Evolutionary conservation across 2,888 invertebrate genomes (phyloP).

Genomic region (Trichopoda pennipes): DNA sequence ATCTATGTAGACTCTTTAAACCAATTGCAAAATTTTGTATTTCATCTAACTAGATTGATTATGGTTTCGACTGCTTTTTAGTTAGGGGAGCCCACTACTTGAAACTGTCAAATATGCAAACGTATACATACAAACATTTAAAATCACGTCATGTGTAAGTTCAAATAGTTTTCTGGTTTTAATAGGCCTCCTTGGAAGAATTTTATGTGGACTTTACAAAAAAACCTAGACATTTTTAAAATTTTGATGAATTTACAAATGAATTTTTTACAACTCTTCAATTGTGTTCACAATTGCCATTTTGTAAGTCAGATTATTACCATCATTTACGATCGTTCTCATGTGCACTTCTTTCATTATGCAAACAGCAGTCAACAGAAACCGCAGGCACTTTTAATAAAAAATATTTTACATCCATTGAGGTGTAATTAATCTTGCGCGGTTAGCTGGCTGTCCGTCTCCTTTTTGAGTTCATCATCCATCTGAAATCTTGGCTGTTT

Average conservation of each 20-base stretch:
- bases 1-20: no score
- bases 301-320: background rate
- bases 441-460: slow-evolving; percentile 33
- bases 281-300: background rate
- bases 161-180: no score
- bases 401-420: slow-evolving; percentile 77
- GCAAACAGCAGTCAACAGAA: background rate
- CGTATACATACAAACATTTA: no score
- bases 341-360: background rate
- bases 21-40: no score
- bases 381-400: background rate
- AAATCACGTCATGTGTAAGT: no score
- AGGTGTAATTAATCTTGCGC: slow-evolving; percentile 77
- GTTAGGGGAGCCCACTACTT: no score
- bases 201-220: background rate
- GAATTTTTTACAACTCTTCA: background rate
- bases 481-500: slow-evolving; percentile 2
- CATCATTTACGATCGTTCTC: background rate
- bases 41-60: no score
- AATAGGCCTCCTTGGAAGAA: background rate
- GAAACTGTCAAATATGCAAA: no score
- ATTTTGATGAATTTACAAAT: background rate
- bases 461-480: slow-evolving; percentile 24
- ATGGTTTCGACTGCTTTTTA: no score
- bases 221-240: background rate